These are phyloP conservation scores for Epinotia demarniana DNA, from an alignment of 2,888 invertebrate genomes.

Conservation along the genomic window DNA sequence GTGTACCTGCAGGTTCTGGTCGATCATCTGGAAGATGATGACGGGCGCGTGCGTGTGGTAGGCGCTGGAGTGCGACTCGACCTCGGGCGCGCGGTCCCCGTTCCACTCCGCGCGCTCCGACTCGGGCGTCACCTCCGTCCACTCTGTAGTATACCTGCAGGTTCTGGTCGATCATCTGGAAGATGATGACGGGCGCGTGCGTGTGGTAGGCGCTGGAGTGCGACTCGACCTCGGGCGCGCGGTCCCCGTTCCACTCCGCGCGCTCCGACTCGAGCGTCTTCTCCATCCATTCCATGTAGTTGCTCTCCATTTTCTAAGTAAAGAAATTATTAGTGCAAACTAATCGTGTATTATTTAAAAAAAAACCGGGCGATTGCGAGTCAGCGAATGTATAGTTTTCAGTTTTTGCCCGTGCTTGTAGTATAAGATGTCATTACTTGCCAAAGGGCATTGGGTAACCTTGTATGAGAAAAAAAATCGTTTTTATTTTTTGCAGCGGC, in stretches of 20 bases:
- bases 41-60: constrained; percentile 69
- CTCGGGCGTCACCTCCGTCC: constrained; percentile 97
- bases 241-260: constrained; percentile 94
- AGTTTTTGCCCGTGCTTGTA: no score
- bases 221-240: constrained; percentile 92
- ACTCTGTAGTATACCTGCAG: constrained; percentile 89
- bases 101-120: constrained; percentile 98
- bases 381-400: no score
- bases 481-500: no score
- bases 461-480: no score
- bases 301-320: constrained; percentile 91
- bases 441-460: no score
- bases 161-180: constrained; percentile 99
- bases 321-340: not conserved
- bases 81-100: constrained; percentile 88
- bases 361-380: no score
- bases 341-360: no score
- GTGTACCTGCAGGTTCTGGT: constrained; percentile 93
- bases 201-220: constrained; percentile 94
- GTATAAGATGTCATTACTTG: no score
- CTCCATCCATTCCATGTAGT: constrained; percentile 98
- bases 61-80: not conserved
- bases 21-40: constrained; percentile 99
- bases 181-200: constrained; percentile 97
- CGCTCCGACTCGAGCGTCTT: constrained; percentile 96